A percentile compares a stretch with the other conserved stretches of the same genome.
These are phyloP conservation scores for Genyomyrus donnyi DNA, from an alignment of 2,113 vertebrate species.

Conservation along the genomic window DNA sequence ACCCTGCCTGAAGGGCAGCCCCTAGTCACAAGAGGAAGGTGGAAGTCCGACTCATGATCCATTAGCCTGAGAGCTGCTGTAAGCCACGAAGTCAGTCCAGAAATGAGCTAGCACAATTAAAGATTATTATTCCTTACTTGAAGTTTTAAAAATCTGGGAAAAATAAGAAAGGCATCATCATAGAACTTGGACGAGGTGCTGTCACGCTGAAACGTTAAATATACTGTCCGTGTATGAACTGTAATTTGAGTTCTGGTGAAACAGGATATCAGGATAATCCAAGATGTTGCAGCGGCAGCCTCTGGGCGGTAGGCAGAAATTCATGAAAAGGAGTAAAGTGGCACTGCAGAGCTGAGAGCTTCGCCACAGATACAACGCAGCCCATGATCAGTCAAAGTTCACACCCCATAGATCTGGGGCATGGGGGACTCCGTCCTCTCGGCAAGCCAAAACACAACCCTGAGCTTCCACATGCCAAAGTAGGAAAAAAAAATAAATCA, in stretches of 20 bases:
- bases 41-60: not conserved
- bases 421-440: not conserved
- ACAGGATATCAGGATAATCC: not conserved
- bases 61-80: not conserved
- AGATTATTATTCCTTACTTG: not conserved
- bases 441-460: not conserved
- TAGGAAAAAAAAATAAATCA: not conserved
- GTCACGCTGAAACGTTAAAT: not conserved
- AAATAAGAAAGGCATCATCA: not conserved
- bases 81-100: not conserved
- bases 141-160: not conserved
- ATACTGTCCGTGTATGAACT: not conserved
- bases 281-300: not conserved
- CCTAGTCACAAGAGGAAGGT: not conserved
- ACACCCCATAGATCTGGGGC: not conserved
- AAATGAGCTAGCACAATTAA: not conserved
- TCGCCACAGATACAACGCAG: not conserved
- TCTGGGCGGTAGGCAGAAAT: not conserved
- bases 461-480: not conserved
- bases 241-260: not conserved
- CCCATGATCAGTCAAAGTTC: not conserved
- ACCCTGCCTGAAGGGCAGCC: not conserved
- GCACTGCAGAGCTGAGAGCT: not conserved
- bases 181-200: not conserved
- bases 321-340: not conserved